Base-by-base conservation (phyloP, 2,888 invertebrate genomes). In the Tenthredo scrophulariae region DNA sequence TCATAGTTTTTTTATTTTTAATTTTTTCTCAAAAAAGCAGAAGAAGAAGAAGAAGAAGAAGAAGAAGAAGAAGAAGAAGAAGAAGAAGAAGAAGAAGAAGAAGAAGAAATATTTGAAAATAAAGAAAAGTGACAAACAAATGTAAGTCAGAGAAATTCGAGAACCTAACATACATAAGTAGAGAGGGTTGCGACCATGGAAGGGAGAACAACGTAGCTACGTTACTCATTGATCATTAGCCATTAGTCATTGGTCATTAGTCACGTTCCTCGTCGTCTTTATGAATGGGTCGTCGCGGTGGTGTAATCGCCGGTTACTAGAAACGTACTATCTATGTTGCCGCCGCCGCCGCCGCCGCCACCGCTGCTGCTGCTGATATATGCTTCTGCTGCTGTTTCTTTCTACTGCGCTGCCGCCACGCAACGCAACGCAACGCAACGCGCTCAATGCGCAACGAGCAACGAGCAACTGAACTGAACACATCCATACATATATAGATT, bases 161-260 rank as follows among this genome's bases (percentile, higher is more conserved):
- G 75, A 26, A 75, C 13, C 43, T 43, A 10, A 10, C 0, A 10
- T 9, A 43, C 2, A 13, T 10, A 2, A 13, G 43, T 15, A 84
- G 77, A 33, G 58, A 37, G 84, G 75, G 85, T 85, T 84, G 84
- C 10, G 26, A 74, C 43, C 18, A 70, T 75, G 74, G 79, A 18
- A 46, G 29, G 62, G 10, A 58, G 50, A 15, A 46, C 29, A 18
- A 29, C 72, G 43, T 70, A 37, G 84, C 85, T 62, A 43, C 89
- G 88, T 89, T 90, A 89, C 89, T 90, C 88, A 88, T 90, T 90
- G 89, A 90, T 91, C 91, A 90, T 91, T 91, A 91, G 91, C 65
- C 89, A 87, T 89, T 90, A 89, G 89, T 90, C 88, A 88, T 90
- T 90, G 89, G 90, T 91, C 91, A 90, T 91, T 91, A 91, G 91